Evolutionary conservation across 1,140 invertebrate species (phyloP), one percentile per base, ranked within the genome.

Genomic region (Aphelenchoides besseyi): DNA sequence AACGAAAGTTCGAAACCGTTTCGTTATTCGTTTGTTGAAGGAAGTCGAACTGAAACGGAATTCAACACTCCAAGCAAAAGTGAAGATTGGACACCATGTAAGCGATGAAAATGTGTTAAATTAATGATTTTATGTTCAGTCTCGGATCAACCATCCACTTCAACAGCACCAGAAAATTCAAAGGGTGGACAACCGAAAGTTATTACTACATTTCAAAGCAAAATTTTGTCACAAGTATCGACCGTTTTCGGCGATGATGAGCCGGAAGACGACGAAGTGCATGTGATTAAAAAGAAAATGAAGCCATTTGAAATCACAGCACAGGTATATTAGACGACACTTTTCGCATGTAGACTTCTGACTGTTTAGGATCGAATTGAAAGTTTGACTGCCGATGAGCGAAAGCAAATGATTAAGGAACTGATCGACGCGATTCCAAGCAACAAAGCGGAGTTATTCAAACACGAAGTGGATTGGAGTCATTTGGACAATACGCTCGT

Each of bases 401-500:
- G 98, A 85, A 87, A 92, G 57, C 92, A 93, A 80, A 90, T 94
- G 85, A 95, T 98, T 77, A 97, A 97, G 88, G 91, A 91, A 68
- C 89, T 98, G 70, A 98, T 98, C 82, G 95, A 98, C 85, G 94
- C 92, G 87, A 98, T 98, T 85, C 96, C 96, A 59, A 98, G 95
- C 53, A 92, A 92, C 83, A 97, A 97, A 87, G 91, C 92, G 72
- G 92, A 94, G 79, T 87, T 98, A 53, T 98, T 98, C 87, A 91
- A 90, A 67, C 97, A 92, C 87, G 89, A 91, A 79, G 89, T 98
- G 35, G 94, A 97, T 85, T 96, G 95, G 89, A 88, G 89, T 72
- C 90, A 91, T 85, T 91, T 94, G 66, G 91, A 92, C 86, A 89
- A 89, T 86, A 90, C 91, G 78, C 86, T 98, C 76, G 97, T 98